Percentiles rank a stretch among this genome's conserved stretches.
phyloP scores from a whole-genome alignment of 2,797 vertebrate species.

The Corythornis leucogaster region DNA sequence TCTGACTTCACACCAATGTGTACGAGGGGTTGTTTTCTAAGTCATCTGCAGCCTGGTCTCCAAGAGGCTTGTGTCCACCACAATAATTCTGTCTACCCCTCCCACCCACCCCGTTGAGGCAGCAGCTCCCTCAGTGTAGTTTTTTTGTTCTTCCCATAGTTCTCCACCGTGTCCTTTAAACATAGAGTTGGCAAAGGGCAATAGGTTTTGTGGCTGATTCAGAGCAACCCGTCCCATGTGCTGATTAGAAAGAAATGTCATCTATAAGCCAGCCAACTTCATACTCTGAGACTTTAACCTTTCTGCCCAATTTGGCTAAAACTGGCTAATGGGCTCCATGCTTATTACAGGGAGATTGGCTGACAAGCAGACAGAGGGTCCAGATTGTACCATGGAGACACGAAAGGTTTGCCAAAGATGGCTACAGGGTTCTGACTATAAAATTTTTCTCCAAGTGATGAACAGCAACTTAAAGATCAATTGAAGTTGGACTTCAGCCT shows the following conservation, averaged over 20 bases:
- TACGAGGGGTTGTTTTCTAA: neutral
- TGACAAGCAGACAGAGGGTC: neutral
- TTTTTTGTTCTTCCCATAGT: constrained; percentile 3
- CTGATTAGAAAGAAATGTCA: neutral
- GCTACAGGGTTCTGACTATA: neutral
- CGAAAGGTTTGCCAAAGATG: neutral
- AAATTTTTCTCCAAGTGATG: neutral
- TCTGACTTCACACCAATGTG: neutral
- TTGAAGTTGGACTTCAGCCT: neutral
- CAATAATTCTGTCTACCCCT: neutral
- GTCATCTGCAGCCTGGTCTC: constrained; percentile 3
- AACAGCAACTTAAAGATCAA: neutral
- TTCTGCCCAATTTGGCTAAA: neutral
- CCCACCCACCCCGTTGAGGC: neutral
- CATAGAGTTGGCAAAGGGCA: neutral
- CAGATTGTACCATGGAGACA: neutral
- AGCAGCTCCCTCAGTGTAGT: neutral
- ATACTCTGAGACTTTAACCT: neutral
- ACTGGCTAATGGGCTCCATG: neutral
- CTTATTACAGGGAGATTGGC: neutral
- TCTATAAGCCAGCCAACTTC: neutral
- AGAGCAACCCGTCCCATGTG: neutral
- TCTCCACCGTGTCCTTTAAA: neutral
- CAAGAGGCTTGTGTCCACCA: neutral
- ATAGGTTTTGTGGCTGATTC: neutral